Conservation (phyloP, 2,113 vertebrate genomes). For the Barnardius zonarius region DNA sequence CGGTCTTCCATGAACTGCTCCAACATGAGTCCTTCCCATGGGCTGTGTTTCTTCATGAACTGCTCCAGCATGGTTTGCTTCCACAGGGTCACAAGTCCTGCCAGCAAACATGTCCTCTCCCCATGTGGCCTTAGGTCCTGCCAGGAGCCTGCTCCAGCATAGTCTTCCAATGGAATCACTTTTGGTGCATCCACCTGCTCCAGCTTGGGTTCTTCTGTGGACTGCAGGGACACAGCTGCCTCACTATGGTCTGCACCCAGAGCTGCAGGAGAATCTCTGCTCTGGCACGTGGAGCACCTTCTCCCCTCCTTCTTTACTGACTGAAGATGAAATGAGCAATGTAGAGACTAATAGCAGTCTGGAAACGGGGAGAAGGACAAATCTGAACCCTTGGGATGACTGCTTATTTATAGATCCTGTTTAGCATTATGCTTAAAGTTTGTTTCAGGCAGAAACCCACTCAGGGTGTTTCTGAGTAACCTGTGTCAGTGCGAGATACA, state of each 20-base stretch:
- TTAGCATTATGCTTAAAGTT: background rate
- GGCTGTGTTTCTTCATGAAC: background rate
- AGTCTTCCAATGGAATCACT: background rate
- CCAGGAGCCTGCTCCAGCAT: background rate
- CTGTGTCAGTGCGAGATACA: background rate
- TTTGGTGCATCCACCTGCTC: background rate
- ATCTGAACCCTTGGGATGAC: background rate
- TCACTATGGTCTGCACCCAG: fast-evolving
- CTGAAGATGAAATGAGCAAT: background rate
- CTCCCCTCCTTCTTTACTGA: background rate
- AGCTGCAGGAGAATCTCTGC: background rate
- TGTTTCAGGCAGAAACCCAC: background rate
- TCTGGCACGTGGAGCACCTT: background rate
- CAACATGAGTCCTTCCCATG: background rate
- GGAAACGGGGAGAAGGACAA: background rate
- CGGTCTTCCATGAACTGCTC: background rate
- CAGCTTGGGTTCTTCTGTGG: background rate
- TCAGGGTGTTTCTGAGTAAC: background rate
- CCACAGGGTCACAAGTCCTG: background rate
- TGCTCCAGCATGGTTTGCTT: background rate
- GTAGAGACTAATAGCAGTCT: background rate
- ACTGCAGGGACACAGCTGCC: background rate
- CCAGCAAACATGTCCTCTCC: background rate
- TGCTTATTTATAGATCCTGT: background rate
- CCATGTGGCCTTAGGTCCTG: background rate